A percentile compares a stretch with the other conserved stretches of the same genome.
Evolutionary conservation across 2,888 invertebrate genomes (phyloP).

Genomic region (Chrysolina americana): DNA sequence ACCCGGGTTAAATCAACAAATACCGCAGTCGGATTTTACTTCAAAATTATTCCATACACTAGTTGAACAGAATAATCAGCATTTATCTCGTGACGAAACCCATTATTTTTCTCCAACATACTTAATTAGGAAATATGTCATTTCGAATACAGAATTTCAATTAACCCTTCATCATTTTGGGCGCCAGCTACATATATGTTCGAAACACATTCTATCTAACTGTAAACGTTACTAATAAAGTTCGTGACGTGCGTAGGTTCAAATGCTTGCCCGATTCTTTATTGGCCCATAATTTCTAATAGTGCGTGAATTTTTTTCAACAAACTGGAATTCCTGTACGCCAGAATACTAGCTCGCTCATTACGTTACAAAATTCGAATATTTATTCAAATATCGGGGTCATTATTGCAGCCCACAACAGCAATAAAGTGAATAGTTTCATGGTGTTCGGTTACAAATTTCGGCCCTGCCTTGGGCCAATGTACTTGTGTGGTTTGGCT

Average conservation of each 20-base stretch:
- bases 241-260: constrained; percentile 14
- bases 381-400: constrained; percentile 22
- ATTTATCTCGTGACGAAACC: no score
- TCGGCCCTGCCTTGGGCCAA: not conserved
- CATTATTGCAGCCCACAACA: constrained; percentile 12
- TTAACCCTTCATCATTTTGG: no score
- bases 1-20: no score
- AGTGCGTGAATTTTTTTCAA: constrained; percentile 22
- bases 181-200: not conserved
- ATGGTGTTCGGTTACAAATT: constrained; percentile 3
- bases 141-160: no score
- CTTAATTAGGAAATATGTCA: no score
- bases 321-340: constrained; percentile 9
- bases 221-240: not conserved
- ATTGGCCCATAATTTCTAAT: constrained; percentile 13
- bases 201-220: not conserved
- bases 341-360: not conserved
- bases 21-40: no score
- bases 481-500: not conserved
- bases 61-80: no score
- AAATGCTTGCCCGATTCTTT: not conserved
- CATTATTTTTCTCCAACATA: no score
- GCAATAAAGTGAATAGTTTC: constrained; percentile 16
- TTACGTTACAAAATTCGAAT: constrained; percentile 13
- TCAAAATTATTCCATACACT: no score